phyloP scores from a whole-genome alignment of 2,113 vertebrate genomes.

The Malurus cyaneus region DNA sequence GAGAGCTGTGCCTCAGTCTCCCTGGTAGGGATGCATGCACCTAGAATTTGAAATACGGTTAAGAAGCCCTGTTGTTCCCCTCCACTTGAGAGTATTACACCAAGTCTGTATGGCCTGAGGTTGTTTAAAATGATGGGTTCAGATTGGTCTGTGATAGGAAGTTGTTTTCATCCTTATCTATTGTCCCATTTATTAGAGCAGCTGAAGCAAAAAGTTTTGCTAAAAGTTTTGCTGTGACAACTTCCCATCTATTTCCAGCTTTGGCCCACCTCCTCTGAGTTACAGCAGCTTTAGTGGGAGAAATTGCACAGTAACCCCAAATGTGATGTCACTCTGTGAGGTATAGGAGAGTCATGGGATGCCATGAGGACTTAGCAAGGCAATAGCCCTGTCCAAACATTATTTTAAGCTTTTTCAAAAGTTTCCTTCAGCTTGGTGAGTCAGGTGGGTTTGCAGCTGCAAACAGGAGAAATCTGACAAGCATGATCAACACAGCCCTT shows the following conservation, averaged over 20 bases:
- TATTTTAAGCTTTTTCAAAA: neutral
- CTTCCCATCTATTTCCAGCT: neutral
- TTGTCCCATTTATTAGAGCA: neutral
- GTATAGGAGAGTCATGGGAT: neutral
- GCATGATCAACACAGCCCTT: neutral
- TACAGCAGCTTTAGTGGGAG: neutral
- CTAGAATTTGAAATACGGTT: neutral
- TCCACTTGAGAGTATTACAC: neutral
- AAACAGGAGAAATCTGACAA: neutral
- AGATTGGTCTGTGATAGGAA: neutral
- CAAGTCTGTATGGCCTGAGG: neutral
- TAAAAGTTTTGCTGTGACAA: neutral
- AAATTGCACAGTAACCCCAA: neutral
- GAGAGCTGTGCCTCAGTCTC: rapidly evolving
- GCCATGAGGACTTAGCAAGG: neutral
- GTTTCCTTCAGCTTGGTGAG: neutral
- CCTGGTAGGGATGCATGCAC: neutral
- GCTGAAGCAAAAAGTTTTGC: neutral
- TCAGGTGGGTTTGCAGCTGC: rapidly evolving
- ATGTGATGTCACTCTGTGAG: neutral
- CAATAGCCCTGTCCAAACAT: neutral
- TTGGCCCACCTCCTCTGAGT: neutral
- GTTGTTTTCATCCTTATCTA: neutral
- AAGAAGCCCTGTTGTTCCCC: neutral
- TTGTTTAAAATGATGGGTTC: neutral